phyloP scores from a whole-genome alignment of 2,888 invertebrate genomes.

The Didymodactylos carnosus region DNA sequence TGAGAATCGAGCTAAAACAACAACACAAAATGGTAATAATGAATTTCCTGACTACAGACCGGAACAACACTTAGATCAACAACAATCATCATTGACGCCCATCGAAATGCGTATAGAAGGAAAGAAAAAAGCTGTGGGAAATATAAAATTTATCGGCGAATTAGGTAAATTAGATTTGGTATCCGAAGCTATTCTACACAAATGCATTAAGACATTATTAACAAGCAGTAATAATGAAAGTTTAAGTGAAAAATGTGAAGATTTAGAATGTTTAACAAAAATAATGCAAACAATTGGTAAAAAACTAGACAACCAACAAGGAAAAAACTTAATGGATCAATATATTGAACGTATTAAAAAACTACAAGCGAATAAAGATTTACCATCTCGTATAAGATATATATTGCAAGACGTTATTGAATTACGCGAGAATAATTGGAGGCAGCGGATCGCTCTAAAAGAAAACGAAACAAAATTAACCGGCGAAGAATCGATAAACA shows the following conservation, averaged over 20 bases:
- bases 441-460: background rate
- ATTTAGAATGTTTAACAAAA: constrained; percentile 93
- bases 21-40: no score
- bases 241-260: constrained; percentile 53
- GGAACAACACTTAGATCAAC: constrained; percentile 20
- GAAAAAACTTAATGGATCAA: constrained; percentile 64
- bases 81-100: constrained; percentile 24
- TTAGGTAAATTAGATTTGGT: constrained; percentile 88
- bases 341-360: constrained; percentile 81
- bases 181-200: constrained; percentile 70
- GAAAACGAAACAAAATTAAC: constrained; percentile 3
- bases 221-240: constrained; percentile 47
- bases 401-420: constrained; percentile 91
- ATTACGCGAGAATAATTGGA: constrained; percentile 54
- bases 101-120: constrained; percentile 43
- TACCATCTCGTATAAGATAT: constrained; percentile 78
- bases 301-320: constrained; percentile 74
- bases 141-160: constrained; percentile 73
- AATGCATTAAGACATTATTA: constrained; percentile 73
- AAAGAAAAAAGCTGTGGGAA: constrained; percentile 92
- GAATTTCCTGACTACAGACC: no score
- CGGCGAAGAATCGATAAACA: no score
- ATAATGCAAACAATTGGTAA: constrained; percentile 93
- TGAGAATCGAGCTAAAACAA: constrained; percentile 60
- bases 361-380: constrained; percentile 58